These are phyloP conservation scores for Montipora foliosa DNA, from an alignment of 64 coral and sea anemone species.

Conservation along the genomic window DNA sequence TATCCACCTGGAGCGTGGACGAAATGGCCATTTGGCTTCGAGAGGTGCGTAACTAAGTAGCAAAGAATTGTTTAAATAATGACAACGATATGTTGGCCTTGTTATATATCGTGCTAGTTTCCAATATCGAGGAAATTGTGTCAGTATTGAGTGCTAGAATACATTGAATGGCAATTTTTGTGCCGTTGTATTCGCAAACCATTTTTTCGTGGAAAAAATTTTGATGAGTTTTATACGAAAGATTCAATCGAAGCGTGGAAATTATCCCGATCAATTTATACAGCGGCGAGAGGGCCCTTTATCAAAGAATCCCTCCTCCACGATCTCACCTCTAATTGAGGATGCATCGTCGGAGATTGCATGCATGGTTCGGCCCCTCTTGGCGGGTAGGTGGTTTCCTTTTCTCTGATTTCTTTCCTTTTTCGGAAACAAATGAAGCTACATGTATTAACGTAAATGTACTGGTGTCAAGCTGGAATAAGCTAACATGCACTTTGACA, in stretches of 20 bases:
- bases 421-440: background rate
- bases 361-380: slow-evolving; percentile 17
- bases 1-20: slow-evolving; percentile 21
- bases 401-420: background rate
- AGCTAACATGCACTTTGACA: no score
- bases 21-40: background rate
- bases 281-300: no score
- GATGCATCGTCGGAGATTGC: slow-evolving; percentile 4
- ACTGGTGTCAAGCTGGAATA: background rate
- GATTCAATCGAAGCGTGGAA: no score
- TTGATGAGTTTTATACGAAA: background rate
- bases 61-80: background rate
- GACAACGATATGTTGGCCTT: slow-evolving; percentile 37
- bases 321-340: background rate
- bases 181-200: background rate
- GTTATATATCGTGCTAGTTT: background rate
- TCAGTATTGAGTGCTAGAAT: background rate
- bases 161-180: background rate
- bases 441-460: background rate
- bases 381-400: slow-evolving; percentile 23
- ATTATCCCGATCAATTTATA: no score
- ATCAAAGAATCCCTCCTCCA: background rate
- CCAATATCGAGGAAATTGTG: slow-evolving; percentile 22
- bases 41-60: slow-evolving; percentile 16
- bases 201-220: background rate